phyloP scores from a whole-genome alignment of 2,797 vertebrate genomes.

The Pseudomugil gertrudae region DNA sequence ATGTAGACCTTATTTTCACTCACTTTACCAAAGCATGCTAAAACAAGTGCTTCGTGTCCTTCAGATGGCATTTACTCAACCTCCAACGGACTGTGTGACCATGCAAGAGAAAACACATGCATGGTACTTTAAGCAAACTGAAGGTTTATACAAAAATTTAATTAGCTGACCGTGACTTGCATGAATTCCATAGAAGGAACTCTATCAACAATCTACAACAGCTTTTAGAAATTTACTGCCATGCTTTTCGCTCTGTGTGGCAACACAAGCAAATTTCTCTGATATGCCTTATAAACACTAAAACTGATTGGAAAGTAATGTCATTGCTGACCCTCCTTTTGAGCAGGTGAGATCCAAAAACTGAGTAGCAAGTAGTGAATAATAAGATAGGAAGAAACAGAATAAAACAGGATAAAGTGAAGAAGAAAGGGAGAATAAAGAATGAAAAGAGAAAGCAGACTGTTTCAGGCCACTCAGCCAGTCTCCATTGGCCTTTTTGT shows the following conservation, averaged over 20 bases:
- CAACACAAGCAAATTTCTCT: no score
- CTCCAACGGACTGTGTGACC: constrained; percentile 48
- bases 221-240: constrained; percentile 15
- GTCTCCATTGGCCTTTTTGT: constrained; percentile 16
- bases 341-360: constrained; percentile 25
- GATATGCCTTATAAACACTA: no score
- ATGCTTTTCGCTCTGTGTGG: no score
- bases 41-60: constrained; percentile 54
- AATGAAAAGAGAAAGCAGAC: not conserved
- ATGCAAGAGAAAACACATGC: constrained; percentile 5
- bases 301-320: no score
- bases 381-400: constrained; percentile 7
- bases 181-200: constrained; percentile 11
- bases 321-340: constrained; percentile 5
- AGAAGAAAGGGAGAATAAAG: not conserved
- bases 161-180: constrained; percentile 10
- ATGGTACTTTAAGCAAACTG: constrained; percentile 1
- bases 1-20: constrained; percentile 10
- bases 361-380: constrained; percentile 2
- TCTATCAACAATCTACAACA: not conserved
- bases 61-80: constrained; percentile 56
- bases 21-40: constrained; percentile 15
- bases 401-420: not conserved
- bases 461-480: constrained; percentile 28
- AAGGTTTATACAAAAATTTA: not conserved